Evolutionary conservation across 2,113 vertebrate species (phyloP), one percentile per base, ranked within the genome.

Genomic region (Ariopsis seemanni): DNA sequence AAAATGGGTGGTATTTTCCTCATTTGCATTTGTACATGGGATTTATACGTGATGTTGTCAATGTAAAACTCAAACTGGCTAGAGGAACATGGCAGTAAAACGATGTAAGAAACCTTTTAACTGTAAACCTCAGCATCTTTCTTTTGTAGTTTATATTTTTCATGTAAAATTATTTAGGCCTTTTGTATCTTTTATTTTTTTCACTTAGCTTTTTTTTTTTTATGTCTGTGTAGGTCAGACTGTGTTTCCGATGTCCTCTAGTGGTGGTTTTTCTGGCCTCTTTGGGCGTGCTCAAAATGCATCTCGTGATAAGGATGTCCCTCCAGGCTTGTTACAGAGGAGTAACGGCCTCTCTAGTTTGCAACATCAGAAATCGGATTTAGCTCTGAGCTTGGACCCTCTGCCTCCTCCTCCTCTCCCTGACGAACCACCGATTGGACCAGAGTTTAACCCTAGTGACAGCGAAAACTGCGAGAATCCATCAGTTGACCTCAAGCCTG

Each of bases 321-420:
- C 95, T 0, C 57, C 69, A 1, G 95, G 92, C 63, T 86, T 92
- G 0, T 72, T 93, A 67, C 82, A 67, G 9, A 82, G 74, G 22
- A 83, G 90, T 0, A 90, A 90, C 22, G 89, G 91, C 4, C 6
- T 88, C n/a, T 89, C 57, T 55, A 91, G 89, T 14, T 91, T 96
- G 78, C 92, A 90, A 1, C 91, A 90, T 57, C 93, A 94, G 42
- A 0, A 91, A 17, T 77, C 90, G 2, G 92, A 90, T 71, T 91
- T 95, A 34, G 94, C 96, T 0, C 84, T 90, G 18, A 96, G 95
- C 79, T 84, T 93, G 0, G 95, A 96, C 91, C 95, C 96, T 0
- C 91, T 96, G 25, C 97, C 97, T 0, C 96, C 97, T 0, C 98
- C 98, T 0, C 97, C 97, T 62, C 95, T 99, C 58, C 98, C 97